Percentiles rank a stretch among this genome's conserved stretches.
These are phyloP conservation scores for Gallinago paraguaiae DNA, from an alignment of 2,113 vertebrate genomes.

Conservation along the genomic window DNA sequence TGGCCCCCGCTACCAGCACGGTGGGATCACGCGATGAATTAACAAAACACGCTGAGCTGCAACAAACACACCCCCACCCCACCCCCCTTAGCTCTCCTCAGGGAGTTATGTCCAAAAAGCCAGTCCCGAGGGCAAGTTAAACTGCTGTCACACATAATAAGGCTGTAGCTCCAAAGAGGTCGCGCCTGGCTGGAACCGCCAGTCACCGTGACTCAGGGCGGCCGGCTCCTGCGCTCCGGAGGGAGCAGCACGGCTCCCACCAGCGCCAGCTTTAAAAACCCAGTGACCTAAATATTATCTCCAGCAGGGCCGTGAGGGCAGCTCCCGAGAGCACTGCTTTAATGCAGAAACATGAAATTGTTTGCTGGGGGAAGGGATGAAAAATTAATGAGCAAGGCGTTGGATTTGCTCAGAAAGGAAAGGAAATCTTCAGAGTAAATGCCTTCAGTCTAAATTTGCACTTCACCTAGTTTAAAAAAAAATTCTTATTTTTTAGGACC, in stretches of 20 bases:
- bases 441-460: background rate
- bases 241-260: background rate
- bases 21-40: background rate
- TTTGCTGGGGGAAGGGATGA: background rate
- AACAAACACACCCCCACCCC: too few species aligned
- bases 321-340: background rate
- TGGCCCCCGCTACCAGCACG: background rate
- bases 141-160: background rate
- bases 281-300: slow-evolving; percentile 49
- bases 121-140: background rate
- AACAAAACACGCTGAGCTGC: background rate
- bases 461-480: background rate
- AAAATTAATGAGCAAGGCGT: background rate
- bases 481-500: background rate
- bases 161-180: background rate
- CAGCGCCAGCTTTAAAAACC: background rate
- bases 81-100: background rate
- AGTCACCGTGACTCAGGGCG: background rate
- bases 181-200: background rate
- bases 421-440: background rate
- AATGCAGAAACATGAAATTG: background rate
- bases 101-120: background rate
- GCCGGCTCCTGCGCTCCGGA: background rate
- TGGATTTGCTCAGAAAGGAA: background rate
- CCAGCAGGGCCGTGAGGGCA: background rate